A percentile compares a stretch with the other conserved stretches of the same genome.
Evolutionary conservation across 2,888 invertebrate genomes (phyloP).

Genomic region (Oeneis ivallda): DNA sequence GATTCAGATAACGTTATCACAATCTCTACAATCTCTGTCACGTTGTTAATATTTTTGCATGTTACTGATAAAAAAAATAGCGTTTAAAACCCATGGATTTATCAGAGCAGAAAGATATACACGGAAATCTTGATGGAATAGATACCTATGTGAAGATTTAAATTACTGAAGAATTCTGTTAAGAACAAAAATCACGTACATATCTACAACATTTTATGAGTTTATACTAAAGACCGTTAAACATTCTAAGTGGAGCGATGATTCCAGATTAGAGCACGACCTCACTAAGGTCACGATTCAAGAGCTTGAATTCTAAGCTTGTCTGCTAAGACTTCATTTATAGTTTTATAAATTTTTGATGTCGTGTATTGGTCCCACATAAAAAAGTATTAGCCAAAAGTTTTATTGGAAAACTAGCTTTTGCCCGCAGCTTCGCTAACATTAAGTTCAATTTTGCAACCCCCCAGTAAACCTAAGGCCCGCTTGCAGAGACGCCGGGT

Average conservation of each 20-base stretch:
- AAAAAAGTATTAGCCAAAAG: not conserved
- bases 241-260: not conserved
- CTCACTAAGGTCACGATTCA: conserved; percentile 16
- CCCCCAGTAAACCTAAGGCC: too few species aligned
- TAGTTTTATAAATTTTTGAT: not conserved
- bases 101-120: not conserved
- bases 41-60: conserved; percentile 6
- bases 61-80: not conserved
- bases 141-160: too few species aligned
- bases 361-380: not conserved
- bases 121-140: not conserved
- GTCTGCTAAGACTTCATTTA: not conserved
- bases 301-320: conserved; percentile 5
- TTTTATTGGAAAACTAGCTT: not conserved
- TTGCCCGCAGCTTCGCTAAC: too few species aligned
- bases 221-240: conserved; percentile 6
- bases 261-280: conserved; percentile 19
- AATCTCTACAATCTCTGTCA: not conserved
- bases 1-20: conserved; percentile 1
- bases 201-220: not conserved
- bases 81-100: not conserved
- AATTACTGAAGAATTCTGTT: not conserved
- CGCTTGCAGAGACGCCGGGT: too few species aligned
- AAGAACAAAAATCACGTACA: not conserved
- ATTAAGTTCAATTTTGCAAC: too few species aligned